Evolutionary conservation across 2,888 invertebrate genomes (phyloP).

Genomic region (Polymixis lichenea): DNA sequence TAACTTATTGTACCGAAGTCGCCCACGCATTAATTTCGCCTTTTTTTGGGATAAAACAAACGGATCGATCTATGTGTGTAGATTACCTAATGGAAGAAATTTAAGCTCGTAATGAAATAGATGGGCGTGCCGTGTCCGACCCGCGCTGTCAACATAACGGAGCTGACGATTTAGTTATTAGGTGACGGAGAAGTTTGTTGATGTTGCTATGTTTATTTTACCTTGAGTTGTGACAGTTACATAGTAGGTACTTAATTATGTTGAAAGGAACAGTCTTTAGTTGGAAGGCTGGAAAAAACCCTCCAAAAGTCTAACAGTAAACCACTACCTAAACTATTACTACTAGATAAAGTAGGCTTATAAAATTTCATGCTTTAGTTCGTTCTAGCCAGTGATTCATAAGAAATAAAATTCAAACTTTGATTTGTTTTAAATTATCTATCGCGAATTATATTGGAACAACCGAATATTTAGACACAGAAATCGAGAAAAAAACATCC

Average conservation of each 20-base stretch:
- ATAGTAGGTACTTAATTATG: background rate
- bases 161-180: constrained; percentile 35
- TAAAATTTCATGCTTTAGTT: background rate
- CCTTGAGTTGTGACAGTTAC: constrained; percentile 3
- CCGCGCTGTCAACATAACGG: constrained; percentile 18
- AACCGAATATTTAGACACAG: too few species aligned
- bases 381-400: background rate
- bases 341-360: background rate
- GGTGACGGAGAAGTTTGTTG: background rate
- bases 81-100: constrained; percentile 69
- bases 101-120: constrained; percentile 72
- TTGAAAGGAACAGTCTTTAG: too few species aligned
- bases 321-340: background rate
- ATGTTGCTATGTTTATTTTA: constrained; percentile 16
- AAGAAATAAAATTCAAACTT: background rate
- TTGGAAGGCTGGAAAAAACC: background rate
- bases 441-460: background rate
- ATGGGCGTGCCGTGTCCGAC: constrained; percentile 56
- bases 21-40: constrained; percentile 7
- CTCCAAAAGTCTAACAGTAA: background rate
- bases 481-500: too few species aligned
- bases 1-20: constrained; percentile 10
- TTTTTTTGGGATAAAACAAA: constrained; percentile 43
- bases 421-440: background rate
- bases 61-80: constrained; percentile 39